These are phyloP conservation scores for Drosophila neocordata DNA, from an alignment of 1,140 invertebrate species.

Conservation along the genomic window DNA sequence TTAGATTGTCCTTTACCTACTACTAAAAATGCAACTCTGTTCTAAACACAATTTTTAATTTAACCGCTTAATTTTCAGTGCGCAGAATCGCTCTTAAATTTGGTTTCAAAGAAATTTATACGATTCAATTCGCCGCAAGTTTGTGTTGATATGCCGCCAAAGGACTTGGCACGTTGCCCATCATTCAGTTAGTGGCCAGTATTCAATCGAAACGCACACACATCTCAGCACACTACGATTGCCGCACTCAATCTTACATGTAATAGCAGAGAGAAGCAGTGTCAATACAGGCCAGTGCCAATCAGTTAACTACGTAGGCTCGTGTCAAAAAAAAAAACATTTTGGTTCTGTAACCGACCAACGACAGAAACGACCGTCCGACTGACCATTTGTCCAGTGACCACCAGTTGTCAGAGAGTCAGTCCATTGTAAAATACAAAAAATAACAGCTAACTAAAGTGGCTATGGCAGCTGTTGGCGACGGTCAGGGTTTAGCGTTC, in stretches of 20 bases:
- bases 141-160: constrained; percentile 57
- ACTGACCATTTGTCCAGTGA: background rate
- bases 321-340: constrained; percentile 29
- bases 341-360: constrained; percentile 54
- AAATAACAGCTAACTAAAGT: constrained; percentile 39
- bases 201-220: constrained; percentile 32
- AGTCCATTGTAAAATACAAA: constrained; percentile 27
- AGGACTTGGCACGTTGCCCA: constrained; percentile 48
- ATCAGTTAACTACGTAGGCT: too few relatives aligned
- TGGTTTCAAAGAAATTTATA: constrained; percentile 3
- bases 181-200: constrained; percentile 66
- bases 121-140: constrained; percentile 45
- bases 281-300: constrained; percentile 20
- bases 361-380: background rate
- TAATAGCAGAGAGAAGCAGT: constrained; percentile 31
- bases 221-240: constrained; percentile 15
- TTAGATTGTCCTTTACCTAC: background rate
- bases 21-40: constrained; percentile 53
- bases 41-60: constrained; percentile 27
- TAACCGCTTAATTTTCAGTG: constrained; percentile 46
- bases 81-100: constrained; percentile 59
- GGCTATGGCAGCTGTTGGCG: constrained; percentile 64
- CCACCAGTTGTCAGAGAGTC: constrained; percentile 65
- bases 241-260: constrained; percentile 6
- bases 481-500: constrained; percentile 1